Base-by-base conservation (phyloP, 2,113 vertebrate genomes). In the Onychorhynchus coronatus region DNA sequence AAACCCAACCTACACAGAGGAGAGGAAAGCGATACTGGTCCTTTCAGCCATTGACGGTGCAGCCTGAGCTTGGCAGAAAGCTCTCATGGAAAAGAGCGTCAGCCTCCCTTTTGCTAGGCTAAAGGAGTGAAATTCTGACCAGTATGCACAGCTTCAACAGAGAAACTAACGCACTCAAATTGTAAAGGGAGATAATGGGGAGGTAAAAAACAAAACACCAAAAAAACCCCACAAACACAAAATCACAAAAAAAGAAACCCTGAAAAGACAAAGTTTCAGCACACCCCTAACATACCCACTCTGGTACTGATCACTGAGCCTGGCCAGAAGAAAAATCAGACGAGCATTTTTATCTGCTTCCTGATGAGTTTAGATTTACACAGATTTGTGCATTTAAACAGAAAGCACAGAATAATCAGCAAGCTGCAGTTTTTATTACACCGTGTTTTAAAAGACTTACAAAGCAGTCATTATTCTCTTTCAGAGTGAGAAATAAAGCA, bases 361-460 rank as follows among this genome's bases (percentile, higher is more conserved):
- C 73, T 88, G 83, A 74, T 84, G 66, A 84, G 70, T 95, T 84
- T 78, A 91, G 75, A 92, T 93, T 94, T 96, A 91, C 72, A 79
- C 63, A 95, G 73, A 71, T 89, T 76, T 65, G n/a, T 68, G 66
- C 41, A 73, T 71, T 68, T 77, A 88, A 74, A 88, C 30, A 20
- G 49, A 90, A 91, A 75, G 68, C n/a, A 77, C 18, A 61, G 71
- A 86, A 89, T 50, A 96, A 90, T 70, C 62, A 81, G 44, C 41
- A 93, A 81, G 75, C n/a, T 88, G 53, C 84, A 77, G 59, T 70
- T 94, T 95, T 94, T 86, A 95, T 94, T 93, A 96, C 42, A 82
- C 63, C 52, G 62, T 46, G 7, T 80, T 81, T 94, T 76, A 80
- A 66, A 90, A 94, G 50, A 55, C 55, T 35, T 82, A 96, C 80